Evolutionary conservation across 2,888 invertebrate genomes (phyloP), one percentile per base, ranked within the genome.

Genomic region (Eurytoma californica): DNA sequence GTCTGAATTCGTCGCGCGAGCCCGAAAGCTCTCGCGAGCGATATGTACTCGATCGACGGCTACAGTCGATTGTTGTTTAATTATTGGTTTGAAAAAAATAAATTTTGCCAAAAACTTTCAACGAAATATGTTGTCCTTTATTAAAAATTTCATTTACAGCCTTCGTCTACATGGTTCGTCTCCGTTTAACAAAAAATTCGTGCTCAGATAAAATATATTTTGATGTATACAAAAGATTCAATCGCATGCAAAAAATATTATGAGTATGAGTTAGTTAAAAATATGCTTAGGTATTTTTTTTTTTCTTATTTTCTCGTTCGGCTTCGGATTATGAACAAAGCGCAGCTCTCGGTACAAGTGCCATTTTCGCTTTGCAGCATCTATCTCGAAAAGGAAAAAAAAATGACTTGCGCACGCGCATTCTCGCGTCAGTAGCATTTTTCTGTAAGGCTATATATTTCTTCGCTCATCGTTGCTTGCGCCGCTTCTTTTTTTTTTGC

Each of bases 101-200:
- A 80, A 77, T 69, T 69, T 76, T 77, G 53, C 39, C 60, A 28
- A 77, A 51, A 47, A 47, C 24, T 30, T 77, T 77, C 69, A 80
- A 80, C 73, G 77, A 77, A 77, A 76, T 73, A 77, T 69, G 53
- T 70, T 77, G 66, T 73, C 65, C 75, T 81, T 81, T 81, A 81
- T 78, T 81, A 68, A 78, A 78, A 81, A 72, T 78, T 81, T 81
- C 65, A 72, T 81, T 81, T 81, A 81, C 75, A 81, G 68, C 67
- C 78, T 81, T 69, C 58, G 60, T 74, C 61, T 78, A 77, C 69
- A 80, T 77, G 18, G 58, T 76, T 80, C 49, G 18, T 70, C 51
- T 76, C 18, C 53, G 55, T 57, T 76, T 60, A 76, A 80, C 72
- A 76, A 72, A 77, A 79, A 63, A 63, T 20, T 80, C 72, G 65